Percentiles rank a stretch among this genome's conserved stretches.
phyloP scores from a whole-genome alignment of 2,888 invertebrate species.

The Platynereis dumerilii region DNA sequence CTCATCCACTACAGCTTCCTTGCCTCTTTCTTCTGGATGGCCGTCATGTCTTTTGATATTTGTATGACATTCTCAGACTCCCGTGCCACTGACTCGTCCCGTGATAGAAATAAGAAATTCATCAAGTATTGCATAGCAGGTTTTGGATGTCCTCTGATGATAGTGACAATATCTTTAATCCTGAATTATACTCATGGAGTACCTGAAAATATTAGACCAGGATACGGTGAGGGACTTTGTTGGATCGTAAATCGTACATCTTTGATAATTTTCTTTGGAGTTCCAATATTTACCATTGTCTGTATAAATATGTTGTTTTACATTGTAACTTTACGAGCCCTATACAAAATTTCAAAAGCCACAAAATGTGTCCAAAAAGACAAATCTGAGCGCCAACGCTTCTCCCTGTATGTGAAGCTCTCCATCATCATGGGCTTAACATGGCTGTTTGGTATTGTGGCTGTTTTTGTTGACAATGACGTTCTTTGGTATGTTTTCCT shows the following conservation, averaged over 20 bases:
- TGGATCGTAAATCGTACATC: neutral
- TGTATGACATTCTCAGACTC: slow-evolving; percentile 9
- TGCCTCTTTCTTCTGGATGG: slow-evolving; percentile 25
- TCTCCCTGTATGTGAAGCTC: slow-evolving; percentile 11
- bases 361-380: neutral
- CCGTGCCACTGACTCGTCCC: neutral
- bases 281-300: neutral
- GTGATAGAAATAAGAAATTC: neutral
- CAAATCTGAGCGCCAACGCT: neutral
- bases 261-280: slow-evolving; percentile 9
- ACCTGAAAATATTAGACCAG: neutral
- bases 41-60: slow-evolving; percentile 21
- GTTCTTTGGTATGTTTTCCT: slow-evolving; percentile 10
- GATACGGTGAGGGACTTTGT: slow-evolving; percentile 3
- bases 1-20: slow-evolving; percentile 20
- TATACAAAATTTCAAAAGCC: neutral
- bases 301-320: neutral
- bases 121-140: neutral
- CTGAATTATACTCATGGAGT: neutral
- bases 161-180: neutral
- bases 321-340: neutral
- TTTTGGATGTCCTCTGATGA: neutral
- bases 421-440: slow-evolving; percentile 14
- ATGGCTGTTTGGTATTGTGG: slow-evolving; percentile 15
- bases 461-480: neutral